Evolutionary conservation across 2,113 vertebrate species (phyloP).

Genomic region (Piliocolobus tephrosceles): DNA sequence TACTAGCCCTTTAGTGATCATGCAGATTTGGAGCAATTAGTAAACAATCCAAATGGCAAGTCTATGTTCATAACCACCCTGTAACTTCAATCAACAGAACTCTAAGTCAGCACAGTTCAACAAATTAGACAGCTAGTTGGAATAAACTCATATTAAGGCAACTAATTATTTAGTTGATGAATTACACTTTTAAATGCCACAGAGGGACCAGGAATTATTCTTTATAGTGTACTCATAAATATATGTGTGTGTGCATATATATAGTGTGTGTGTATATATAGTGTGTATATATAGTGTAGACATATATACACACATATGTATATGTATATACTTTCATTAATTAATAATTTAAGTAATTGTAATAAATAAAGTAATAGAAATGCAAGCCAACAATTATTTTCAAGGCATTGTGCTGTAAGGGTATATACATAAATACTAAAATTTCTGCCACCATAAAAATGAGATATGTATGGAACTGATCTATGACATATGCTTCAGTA

Average conservation of each 20-base stretch:
- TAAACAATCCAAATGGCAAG: neutral
- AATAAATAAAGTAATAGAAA: conserved; percentile 26
- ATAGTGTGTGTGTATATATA: too few relatives aligned
- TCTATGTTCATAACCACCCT: neutral
- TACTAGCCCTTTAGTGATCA: neutral
- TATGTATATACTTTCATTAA: neutral
- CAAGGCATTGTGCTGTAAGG: neutral
- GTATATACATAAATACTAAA: neutral
- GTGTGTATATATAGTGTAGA: too few relatives aligned
- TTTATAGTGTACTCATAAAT: neutral
- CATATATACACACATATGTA: too few relatives aligned
- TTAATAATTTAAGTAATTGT: conserved; percentile 4
- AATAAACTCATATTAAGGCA: neutral
- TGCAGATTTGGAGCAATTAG: neutral
- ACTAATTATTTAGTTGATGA: neutral
- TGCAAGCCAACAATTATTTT: neutral
- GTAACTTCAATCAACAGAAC: neutral
- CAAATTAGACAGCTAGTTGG: neutral
- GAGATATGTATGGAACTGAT: neutral
- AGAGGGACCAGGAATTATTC: neutral
- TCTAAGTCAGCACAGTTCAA: neutral
- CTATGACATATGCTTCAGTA: neutral
- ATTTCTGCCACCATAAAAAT: neutral
- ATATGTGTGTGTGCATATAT: neutral
- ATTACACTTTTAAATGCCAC: neutral